Base-by-base conservation (phyloP, 2,113 vertebrate species). In the Prochilodus magdalenae region DNA sequence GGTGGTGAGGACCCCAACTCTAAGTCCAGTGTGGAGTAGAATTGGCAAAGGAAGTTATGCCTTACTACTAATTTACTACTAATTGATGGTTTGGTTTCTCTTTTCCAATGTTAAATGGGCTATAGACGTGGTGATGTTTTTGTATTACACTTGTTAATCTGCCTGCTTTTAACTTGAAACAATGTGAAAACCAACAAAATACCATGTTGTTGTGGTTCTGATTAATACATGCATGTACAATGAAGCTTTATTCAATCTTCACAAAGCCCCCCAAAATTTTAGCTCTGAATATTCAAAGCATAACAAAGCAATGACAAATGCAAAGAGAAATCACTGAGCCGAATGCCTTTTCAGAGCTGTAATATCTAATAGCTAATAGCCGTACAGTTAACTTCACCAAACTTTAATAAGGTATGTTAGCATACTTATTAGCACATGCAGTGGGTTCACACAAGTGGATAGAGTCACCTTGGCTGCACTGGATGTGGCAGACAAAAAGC, bases 401-500 rank as follows among this genome's bases (percentile, higher is more conserved):
- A 70, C 22, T 40, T 70, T 70, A 70, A 70, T 44, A 18, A 70
- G 36, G 2, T 24, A 70, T 44, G 66, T 29, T 36, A 67, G 36
- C 65, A 67, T n/a, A 13, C 85, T 83, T 30, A 66, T 89, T 90
- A 44, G 33, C n/a, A 10, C 27, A 30, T 51, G 27, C 27, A 59
- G 65, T 22, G n/a, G 24, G 22, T 40, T 26, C 65, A 40, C 20
- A 30, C 65, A 18, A 6, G 15, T 70, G 49, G 77, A 70, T 20
- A 10, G 24, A 57, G 77, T 79, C 77, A 79, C 77, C 77, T 79
- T 79, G 66, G 71, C 77, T 44, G 51, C 24, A 40, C 66, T 40
- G 53, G 57, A 70, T 79, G 63, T 78, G 33, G 77, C n/a, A 29
- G 65, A 29, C 20, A 18, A 67, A 22, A 71, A 24, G 30, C 22